Percentiles rank a stretch among this genome's conserved stretches.
phyloP scores from a whole-genome alignment of 2,888 invertebrate species.

The Trimorus sp. region DNA sequence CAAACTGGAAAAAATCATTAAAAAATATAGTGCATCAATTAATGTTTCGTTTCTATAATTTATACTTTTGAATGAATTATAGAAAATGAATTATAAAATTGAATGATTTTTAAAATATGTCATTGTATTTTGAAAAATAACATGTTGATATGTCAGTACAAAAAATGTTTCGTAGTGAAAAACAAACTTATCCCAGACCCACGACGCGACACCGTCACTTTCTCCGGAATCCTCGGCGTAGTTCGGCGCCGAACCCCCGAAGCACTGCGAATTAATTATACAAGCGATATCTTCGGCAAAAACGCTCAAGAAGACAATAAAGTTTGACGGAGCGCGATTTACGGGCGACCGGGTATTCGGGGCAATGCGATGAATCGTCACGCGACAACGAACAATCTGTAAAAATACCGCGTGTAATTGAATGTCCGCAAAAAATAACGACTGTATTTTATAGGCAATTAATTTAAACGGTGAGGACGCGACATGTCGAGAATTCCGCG shows the following conservation, averaged over 20 bases:
- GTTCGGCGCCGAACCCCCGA: constrained; percentile 13
- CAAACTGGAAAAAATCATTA: no score
- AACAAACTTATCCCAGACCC: no score
- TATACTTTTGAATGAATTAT: no score
- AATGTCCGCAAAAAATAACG: constrained; percentile 79
- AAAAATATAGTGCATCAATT: no score
- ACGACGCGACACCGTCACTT: constrained; percentile 19
- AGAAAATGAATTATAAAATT: no score
- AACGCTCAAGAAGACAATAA: neutral
- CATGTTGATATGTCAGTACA: no score
- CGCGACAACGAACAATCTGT: constrained; percentile 56
- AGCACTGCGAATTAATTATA: constrained; percentile 11
- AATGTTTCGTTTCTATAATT: no score
- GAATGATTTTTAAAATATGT: no score
- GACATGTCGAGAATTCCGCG: constrained; percentile 45
- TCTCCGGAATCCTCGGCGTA: constrained; percentile 22
- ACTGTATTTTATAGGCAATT: constrained; percentile 79
- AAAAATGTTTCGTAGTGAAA: no score
- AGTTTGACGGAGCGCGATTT: constrained; percentile 38
- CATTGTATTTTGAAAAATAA: no score
- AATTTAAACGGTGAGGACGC: constrained; percentile 72
- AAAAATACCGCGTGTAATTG: constrained; percentile 74
- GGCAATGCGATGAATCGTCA: constrained; percentile 1
- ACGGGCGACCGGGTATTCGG: neutral
- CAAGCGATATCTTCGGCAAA: constrained; percentile 9